Conservation (phyloP, 92 coral and sea anemone species). For the Epizoanthus illoricatus region DNA sequence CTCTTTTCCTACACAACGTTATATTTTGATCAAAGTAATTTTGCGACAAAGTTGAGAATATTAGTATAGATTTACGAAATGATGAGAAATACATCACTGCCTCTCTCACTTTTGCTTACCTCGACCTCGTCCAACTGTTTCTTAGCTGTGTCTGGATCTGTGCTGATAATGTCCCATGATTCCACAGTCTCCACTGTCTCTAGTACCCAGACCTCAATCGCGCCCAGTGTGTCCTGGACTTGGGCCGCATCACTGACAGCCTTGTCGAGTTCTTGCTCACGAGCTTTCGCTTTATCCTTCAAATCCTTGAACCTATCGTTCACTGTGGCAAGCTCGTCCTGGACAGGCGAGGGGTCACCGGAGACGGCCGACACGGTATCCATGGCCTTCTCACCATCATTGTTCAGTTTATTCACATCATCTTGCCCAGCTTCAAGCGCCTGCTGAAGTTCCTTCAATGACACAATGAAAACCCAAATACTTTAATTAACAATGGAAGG, state of each 20-base stretch:
- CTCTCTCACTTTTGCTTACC: conserved; percentile 31
- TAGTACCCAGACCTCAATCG: conserved; percentile 79
- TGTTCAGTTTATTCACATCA: conserved; percentile 57
- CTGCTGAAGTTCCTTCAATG: conserved; percentile 58
- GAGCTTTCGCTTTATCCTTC: conserved; percentile 58
- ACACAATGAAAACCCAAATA: not conserved
- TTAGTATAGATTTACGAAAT: no score
- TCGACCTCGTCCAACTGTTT: conserved; percentile 80
- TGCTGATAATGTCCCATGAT: conserved; percentile 80
- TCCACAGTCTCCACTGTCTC: conserved; percentile 60
- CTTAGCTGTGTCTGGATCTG: conserved; percentile 84
- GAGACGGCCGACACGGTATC: conserved; percentile 45
- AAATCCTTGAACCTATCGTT: conserved; percentile 59
- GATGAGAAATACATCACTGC: not conserved
- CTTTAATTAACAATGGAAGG: not conserved
- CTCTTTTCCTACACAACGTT: no score
- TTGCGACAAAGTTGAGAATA: no score
- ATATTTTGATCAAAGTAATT: no score
- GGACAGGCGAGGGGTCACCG: conserved; percentile 70
- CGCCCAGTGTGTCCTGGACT: conserved; percentile 72
- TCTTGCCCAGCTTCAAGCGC: conserved; percentile 65
- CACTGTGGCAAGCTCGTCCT: conserved; percentile 66
- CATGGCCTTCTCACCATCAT: conserved; percentile 51
- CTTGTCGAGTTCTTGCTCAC: conserved; percentile 74
- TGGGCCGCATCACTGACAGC: conserved; percentile 80